Conservation (phyloP, 2,113 vertebrate genomes). For the Terrapene triunguis region DNA sequence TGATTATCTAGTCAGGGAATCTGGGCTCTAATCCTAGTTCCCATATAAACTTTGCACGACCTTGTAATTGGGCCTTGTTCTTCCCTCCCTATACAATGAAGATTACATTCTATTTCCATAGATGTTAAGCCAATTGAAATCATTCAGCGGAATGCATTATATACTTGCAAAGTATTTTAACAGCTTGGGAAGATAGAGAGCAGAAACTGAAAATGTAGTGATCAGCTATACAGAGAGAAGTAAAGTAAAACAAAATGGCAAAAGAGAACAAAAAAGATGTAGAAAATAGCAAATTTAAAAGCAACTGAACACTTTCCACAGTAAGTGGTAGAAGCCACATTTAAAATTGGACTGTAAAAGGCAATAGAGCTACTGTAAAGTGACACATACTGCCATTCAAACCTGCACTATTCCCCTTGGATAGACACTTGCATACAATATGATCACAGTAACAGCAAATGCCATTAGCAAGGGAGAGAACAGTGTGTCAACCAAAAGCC, state of each 20-base stretch:
- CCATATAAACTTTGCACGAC: neutral
- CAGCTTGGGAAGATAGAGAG: neutral
- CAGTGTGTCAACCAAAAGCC: neutral
- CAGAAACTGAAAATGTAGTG: too few species aligned
- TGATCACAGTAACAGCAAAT: neutral
- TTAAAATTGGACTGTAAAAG: neutral
- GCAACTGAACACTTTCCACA: neutral
- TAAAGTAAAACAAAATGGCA: too few species aligned
- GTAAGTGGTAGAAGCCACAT: neutral
- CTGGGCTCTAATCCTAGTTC: neutral
- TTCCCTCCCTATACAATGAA: neutral
- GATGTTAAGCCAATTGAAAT: neutral
- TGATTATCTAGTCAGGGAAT: neutral
- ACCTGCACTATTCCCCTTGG: neutral
- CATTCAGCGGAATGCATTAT: neutral
- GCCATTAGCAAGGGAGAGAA: neutral
- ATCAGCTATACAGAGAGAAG: neutral
- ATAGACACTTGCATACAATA: neutral
- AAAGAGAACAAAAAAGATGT: neutral
- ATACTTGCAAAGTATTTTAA: neutral
- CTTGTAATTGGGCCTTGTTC: neutral
- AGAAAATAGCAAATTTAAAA: neutral
- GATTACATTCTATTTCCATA: neutral
- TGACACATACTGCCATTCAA: neutral
- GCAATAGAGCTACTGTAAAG: neutral